Base-by-base conservation (phyloP, 2,113 vertebrate species). In the Psettodes erumei region DNA sequence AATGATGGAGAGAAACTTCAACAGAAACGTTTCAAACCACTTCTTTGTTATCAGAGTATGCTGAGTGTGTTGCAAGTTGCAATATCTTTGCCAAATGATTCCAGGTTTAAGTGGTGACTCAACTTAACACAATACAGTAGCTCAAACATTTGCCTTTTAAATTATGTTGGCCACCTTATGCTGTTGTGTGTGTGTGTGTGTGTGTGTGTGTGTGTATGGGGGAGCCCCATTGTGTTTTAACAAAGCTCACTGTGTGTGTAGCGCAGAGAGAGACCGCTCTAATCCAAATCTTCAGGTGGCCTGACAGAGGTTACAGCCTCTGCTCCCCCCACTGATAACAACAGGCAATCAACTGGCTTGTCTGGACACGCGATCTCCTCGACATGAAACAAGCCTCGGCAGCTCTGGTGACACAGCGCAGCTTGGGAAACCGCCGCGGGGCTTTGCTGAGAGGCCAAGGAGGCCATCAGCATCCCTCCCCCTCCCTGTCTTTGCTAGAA, bases 261-360 rank as follows among this genome's bases (percentile, higher is more conserved):
- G 61, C 60, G 59, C 50, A 70, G 84, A 61, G 69, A 77, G n/a
- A 32, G 77, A 71, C 63, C 66, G 64, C 76, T 66, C 75, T 87
- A 85, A 91, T 85, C 83, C 62, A 32, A 63, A 71, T 77, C 85
- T 87, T 86, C 88, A 90, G 85, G 84, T 82, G 70, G 81, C 72
- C 82, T 85, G 75, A 79, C 69, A 71, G 71, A 79, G 79, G 83
- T 90, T 85, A 82, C 82, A 78, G 83, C 86, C 88, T 75, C 79
- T 48, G 56, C 79, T 82, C 61, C 83, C 89, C 58, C 85, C 78
- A 45, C 90, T 86, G 82, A 87, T 88, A 93, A 92, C 88, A 88
- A 86, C 90, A 82, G 71, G 90, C 85, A 87, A 91, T 91, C 87
- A 92, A 81, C 68, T 69, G 79, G 78, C 91, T 86, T 84, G 93